Percentiles rank a stretch among this genome's conserved stretches.
Evolutionary conservation across 2,888 invertebrate species (phyloP).

Genomic region (Clivina fossor): DNA sequence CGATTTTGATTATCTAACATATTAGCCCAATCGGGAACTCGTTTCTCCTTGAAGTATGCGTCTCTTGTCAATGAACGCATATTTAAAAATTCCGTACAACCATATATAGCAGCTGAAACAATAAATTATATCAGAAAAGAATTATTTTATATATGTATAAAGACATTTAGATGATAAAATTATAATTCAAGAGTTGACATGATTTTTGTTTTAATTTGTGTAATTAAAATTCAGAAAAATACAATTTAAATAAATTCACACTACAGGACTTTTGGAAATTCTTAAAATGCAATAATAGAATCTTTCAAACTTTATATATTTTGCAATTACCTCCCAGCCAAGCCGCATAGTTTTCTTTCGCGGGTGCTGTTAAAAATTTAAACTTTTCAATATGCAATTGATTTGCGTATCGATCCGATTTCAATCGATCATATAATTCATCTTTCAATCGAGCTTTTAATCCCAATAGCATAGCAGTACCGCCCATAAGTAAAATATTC

Average conservation of each 20-base stretch:
- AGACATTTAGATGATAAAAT: too few relatives aligned
- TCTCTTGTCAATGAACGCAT: slow-evolving; percentile 75
- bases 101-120: slow-evolving; percentile 73
- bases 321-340: slow-evolving; percentile 89
- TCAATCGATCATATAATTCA: slow-evolving; percentile 72
- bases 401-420: slow-evolving; percentile 62
- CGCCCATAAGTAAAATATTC: slow-evolving; percentile 86
- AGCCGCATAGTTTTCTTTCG: slow-evolving; percentile 77
- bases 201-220: too few relatives aligned
- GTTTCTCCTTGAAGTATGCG: slow-evolving; percentile 66
- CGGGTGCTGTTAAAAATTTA: slow-evolving; percentile 79
- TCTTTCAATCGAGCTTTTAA: slow-evolving; percentile 76
- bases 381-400: slow-evolving; percentile 66
- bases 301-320: not conserved
- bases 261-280: too few relatives aligned
- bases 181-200: too few relatives aligned
- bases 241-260: too few relatives aligned
- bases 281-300: too few relatives aligned
- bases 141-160: too few relatives aligned
- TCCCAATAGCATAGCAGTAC: slow-evolving; percentile 81
- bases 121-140: slow-evolving; percentile 3
- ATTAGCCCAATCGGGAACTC: slow-evolving; percentile 82
- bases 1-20: slow-evolving; percentile 58
- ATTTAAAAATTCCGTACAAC: slow-evolving; percentile 72
- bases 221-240: too few relatives aligned